Evolutionary conservation across 2,888 invertebrate species (phyloP).

Genomic region (Apotomis capreana): DNA sequence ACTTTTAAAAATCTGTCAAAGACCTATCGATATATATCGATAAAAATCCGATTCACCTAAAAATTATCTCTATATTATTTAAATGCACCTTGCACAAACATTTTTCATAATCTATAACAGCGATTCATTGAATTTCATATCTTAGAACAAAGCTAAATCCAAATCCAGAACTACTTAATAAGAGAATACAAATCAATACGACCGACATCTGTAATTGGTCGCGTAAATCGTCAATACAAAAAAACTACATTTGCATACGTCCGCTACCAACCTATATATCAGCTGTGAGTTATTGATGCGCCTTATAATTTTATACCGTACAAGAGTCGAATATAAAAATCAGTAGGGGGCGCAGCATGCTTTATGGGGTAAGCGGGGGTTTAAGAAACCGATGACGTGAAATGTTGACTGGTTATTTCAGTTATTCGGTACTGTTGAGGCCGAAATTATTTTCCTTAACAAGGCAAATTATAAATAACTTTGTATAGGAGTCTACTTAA

Average conservation of each 20-base stretch:
- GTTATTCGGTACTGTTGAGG: constrained; percentile 49
- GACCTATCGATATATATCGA: too few species aligned
- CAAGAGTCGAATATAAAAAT: constrained; percentile 76
- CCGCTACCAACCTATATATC: constrained; percentile 68
- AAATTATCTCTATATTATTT: neutral
- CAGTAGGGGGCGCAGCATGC: constrained; percentile 73
- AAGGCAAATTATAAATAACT: neutral
- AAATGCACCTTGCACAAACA: neutral
- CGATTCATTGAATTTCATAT: too few species aligned
- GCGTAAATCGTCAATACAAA: constrained; percentile 58
- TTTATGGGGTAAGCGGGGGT: constrained; percentile 62
- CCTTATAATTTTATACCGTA: constrained; percentile 78
- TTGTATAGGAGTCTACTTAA: too few species aligned
- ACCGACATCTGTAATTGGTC: constrained; percentile 56
- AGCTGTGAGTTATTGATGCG: constrained; percentile 73
- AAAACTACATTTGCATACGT: constrained; percentile 59
- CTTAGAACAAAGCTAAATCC: constrained; percentile 8
- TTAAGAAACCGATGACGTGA: constrained; percentile 62
- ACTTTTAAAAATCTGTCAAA: too few species aligned
- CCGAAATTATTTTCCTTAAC: constrained; percentile 42
- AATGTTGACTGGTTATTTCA: constrained; percentile 48
- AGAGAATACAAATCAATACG: constrained; percentile 36
- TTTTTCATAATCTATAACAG: neutral
- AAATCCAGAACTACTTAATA: constrained; percentile 15
- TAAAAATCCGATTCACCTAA: too few species aligned